Evolutionary conservation across 2,113 vertebrate species (phyloP), one percentile per base, ranked within the genome.

Genomic region (Bos indicus): DNA sequence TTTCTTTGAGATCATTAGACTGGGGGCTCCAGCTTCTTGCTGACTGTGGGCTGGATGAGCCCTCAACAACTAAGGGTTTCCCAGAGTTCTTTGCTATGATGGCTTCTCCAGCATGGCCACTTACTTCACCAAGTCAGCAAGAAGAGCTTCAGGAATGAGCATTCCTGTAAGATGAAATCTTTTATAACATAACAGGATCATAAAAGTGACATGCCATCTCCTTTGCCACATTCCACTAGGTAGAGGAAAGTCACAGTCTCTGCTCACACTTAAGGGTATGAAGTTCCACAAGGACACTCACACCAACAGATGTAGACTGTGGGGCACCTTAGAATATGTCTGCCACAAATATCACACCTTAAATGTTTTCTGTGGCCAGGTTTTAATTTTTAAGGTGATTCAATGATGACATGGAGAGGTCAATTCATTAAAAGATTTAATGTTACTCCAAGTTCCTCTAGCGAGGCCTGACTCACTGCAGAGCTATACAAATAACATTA

Each of bases 401-500:
- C 60, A 60, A 23, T 74, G 64, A 86, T 5, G 11, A 59, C 19
- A 36, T 11, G 28, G 43, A 93, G 2, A 88, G 17, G n/a, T 88
- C 67, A 94, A 4, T 64, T 16, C 12, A 23, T 43, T 67, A 23
- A 36, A 80, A 80, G 9, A 14, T 46, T 60, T 33, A 43, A 54
- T 25, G 8, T 64, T 52, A 52, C 19, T 54, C 46, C 52, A 60
- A 81, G 14, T 88, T 46, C 14, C 36, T 36, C 48, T 64, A 64
- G 46, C 0, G 3, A 54, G 48, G n/a, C 46, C 30, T 52, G 54
- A 7, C 21, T 64, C 10, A 6, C 19, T 48, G 25, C 14, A n/a
- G 21, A 26, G 15, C n/a, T 51, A 14, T 5, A 81, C 85, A 19
- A 21, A 17, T 9, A 54, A 30, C 7, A 46, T 23, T 14, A 64